Evolutionary conservation across 2,888 invertebrate species (phyloP), one percentile per base, ranked within the genome.

Genomic region (Ophion ellenae): DNA sequence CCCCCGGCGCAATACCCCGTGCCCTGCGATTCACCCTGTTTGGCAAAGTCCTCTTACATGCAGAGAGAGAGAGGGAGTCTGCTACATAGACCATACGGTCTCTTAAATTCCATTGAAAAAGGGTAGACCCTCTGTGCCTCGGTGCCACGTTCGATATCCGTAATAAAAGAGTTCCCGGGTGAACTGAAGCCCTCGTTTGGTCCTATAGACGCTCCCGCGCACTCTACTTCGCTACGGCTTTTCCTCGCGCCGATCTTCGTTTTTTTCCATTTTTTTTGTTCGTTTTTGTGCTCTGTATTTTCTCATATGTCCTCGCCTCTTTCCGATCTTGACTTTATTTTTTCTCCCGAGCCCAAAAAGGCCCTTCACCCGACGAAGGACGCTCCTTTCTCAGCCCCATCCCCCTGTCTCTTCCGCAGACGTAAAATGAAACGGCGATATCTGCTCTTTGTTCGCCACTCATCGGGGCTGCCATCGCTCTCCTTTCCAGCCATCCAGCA

Each of bases 71-170:
- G 59, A 32, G 10, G 57, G 59, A 63, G 64, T 64, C 75, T 80
- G 17, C 32, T 80, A 78, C 64, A 80, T 76, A 84, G 71, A 32
- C 11, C 66, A 59, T 67, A 67, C 40, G 67, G 53, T 70, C 53
- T 84, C 59, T 66, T 47, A 53, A 78, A 78, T 78, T 85, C 85
- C 85, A 85, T 85, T 81, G 81, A 85, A 81, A 85, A 74, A 67
- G 74, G 74, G 78, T 77, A 28, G 73, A 67, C 73, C 74, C 78
- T 61, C 69, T 69, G 40, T 69, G 47, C 32, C 32, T 53, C 57
- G 47, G 40, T 36, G 59, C 77, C 70, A 70, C 78, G 63, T 85
- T 85, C 85, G 78, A 85, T 85, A 85, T 85, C 81, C 78, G 73
- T 81, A 81, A 78, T 85, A 85, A 81, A 85, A 81, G 85, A 74